Evolutionary conservation across 64 coral and sea anemone genomes (phyloP).

Genomic region (Stylophora pistillata): DNA sequence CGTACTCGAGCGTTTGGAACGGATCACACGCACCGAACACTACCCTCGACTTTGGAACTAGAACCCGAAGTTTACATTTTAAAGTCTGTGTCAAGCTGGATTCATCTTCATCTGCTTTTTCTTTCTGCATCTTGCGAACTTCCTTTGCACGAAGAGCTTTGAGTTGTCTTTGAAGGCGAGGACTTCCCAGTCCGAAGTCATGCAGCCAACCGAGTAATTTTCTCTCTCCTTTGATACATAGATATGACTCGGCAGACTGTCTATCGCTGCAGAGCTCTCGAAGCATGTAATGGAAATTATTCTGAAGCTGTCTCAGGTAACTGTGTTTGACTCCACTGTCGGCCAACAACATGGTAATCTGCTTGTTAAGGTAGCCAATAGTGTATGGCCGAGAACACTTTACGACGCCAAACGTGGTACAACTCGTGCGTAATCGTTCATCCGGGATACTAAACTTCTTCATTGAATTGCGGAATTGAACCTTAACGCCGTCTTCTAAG

Average conservation of each 20-base stretch:
- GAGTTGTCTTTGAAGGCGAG: slow-evolving; percentile 24
- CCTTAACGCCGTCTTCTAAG: slow-evolving; percentile 4
- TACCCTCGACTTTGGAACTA: slow-evolving; percentile 74
- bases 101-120: slow-evolving; percentile 19
- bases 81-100: neutral
- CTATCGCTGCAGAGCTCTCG: neutral
- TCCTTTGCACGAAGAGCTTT: neutral
- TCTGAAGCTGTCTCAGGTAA: slow-evolving; percentile 61
- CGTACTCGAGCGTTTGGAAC: slow-evolving; percentile 38
- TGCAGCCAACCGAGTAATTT: slow-evolving; percentile 1
- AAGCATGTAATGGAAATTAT: slow-evolving; percentile 61
- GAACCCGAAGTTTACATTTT: slow-evolving; percentile 26
- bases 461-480: slow-evolving; percentile 71
- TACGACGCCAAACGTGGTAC: slow-evolving; percentile 39
- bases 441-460: slow-evolving; percentile 69
- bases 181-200: slow-evolving; percentile 8
- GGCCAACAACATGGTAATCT: slow-evolving; percentile 39
- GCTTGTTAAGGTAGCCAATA: slow-evolving; percentile 51
- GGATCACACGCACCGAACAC: slow-evolving; percentile 86
- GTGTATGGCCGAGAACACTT: slow-evolving; percentile 75
- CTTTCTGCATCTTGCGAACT: neutral
- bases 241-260: slow-evolving; percentile 30
- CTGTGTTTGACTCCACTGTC: slow-evolving; percentile 58
- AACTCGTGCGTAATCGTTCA: neutral
- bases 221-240: slow-evolving; percentile 33